Percentiles rank a stretch among this genome's conserved stretches.
phyloP scores from a whole-genome alignment of 2,797 vertebrate genomes.

The Coendou prehensilis region DNA sequence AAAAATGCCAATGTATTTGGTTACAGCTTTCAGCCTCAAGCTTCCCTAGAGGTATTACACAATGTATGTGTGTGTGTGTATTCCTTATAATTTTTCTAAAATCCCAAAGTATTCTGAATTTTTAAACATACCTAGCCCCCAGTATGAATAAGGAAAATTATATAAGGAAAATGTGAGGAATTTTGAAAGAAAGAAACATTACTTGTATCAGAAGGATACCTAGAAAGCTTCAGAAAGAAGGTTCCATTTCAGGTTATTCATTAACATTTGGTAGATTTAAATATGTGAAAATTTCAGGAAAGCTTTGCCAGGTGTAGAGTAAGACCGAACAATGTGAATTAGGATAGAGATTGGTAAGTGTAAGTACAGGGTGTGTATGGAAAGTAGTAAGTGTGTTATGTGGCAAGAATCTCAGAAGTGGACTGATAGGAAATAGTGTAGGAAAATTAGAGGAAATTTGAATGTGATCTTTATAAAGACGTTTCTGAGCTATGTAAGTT shows the following conservation, averaged over 20 bases:
- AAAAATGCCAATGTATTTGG: background rate
- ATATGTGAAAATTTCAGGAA: background rate
- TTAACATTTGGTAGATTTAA: slow-evolving; percentile 2
- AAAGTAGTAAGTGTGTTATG: background rate
- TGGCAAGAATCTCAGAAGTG: background rate
- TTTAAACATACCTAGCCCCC: background rate
- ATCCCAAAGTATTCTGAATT: slow-evolving; percentile 14
- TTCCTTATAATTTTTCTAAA: slow-evolving; percentile 7
- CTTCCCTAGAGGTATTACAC: background rate
- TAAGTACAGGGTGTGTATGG: background rate
- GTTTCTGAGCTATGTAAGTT: background rate
- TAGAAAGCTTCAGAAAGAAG: slow-evolving; percentile 6
- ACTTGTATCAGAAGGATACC: background rate
- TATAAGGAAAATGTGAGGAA: background rate
- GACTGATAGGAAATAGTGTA: background rate
- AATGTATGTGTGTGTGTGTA: slow-evolving; percentile 36
- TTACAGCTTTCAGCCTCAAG: background rate
- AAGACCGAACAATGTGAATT: background rate
- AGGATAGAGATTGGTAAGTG: background rate
- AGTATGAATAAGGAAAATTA: background rate
- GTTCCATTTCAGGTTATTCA: background rate
- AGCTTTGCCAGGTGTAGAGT: background rate
- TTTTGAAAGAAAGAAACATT: slow-evolving; percentile 57
- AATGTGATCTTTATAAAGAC: background rate
- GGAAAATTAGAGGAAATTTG: background rate